A percentile compares a stretch with the other conserved stretches of the same genome.
These are phyloP conservation scores for Eulemur rubriventer DNA, from an alignment of 2,797 vertebrate species.

Conservation along the genomic window DNA sequence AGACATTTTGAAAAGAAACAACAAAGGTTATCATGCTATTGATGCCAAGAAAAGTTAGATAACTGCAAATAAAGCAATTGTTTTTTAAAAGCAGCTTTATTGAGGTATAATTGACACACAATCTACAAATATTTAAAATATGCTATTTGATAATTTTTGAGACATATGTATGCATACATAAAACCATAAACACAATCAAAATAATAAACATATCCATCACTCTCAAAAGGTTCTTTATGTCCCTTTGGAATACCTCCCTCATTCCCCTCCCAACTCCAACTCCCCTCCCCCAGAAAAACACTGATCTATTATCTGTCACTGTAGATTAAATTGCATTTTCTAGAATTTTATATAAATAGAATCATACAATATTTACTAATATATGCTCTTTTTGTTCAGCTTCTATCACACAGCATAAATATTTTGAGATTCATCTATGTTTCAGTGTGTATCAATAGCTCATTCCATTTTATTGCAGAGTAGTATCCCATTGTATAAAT, in stretches of 20 bases:
- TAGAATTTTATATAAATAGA: background rate
- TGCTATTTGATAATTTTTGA: background rate
- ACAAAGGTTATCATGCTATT: background rate
- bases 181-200: background rate
- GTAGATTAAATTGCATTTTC: conserved; percentile 34
- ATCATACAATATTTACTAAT: background rate
- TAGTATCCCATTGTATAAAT: background rate
- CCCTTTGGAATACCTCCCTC: background rate
- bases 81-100: background rate
- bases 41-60: background rate
- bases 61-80: background rate
- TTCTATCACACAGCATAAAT: conserved; percentile 30
- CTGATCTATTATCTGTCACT: background rate
- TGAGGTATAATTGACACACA: background rate
- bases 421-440: conserved; percentile 3
- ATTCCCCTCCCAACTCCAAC: background rate
- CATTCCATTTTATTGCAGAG: conserved; percentile 13
- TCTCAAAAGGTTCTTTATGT: background rate
- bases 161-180: background rate
- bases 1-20: conserved; percentile 41
- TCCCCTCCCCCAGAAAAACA: background rate
- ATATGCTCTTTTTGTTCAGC: background rate
- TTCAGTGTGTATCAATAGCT: background rate
- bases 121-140: background rate
- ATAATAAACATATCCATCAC: background rate